Conservation (phyloP, 2,888 invertebrate species). For the Xylota segnis region DNA sequence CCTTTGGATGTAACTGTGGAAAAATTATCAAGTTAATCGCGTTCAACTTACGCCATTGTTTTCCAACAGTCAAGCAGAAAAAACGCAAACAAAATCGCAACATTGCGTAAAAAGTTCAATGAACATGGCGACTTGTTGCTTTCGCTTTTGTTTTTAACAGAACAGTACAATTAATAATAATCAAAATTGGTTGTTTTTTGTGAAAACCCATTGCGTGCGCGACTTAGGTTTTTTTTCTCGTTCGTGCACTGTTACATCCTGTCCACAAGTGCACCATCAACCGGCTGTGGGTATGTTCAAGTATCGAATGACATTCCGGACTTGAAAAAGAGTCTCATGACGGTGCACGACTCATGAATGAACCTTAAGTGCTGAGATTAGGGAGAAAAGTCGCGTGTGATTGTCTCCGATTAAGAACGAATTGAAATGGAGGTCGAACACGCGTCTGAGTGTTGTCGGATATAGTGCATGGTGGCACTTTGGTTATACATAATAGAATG, state of each 20-base stretch:
- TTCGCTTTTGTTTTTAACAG: constrained; percentile 56
- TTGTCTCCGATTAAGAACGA: constrained; percentile 25
- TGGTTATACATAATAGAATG: constrained; percentile 1
- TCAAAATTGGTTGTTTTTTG: not conserved
- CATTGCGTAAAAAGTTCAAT: constrained; percentile 69
- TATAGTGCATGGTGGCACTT: constrained; percentile 1
- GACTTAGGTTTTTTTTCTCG: constrained; percentile 36
- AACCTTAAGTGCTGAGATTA: constrained; percentile 45
- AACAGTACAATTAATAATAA: constrained; percentile 31
- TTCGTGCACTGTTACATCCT: constrained; percentile 22
- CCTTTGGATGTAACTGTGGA: constrained; percentile 36
- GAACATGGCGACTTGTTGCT: constrained; percentile 53
- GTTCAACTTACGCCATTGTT: constrained; percentile 46
- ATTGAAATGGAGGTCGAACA: constrained; percentile 29
- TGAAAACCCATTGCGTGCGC: constrained; percentile 55
- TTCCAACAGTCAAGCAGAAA: constrained; percentile 10
- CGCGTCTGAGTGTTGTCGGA: constrained; percentile 11
- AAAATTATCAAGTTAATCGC: constrained; percentile 42
- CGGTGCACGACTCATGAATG: constrained; percentile 14
- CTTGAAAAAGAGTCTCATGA: constrained; percentile 11
- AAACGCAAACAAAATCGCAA: constrained; percentile 35
- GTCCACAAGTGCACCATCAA: constrained; percentile 48
- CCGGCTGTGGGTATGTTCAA: constrained; percentile 22
- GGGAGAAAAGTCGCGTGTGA: constrained; percentile 37
- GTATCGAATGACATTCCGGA: constrained; percentile 40